These are phyloP conservation scores for Pocillopora verrucosa DNA, from an alignment of 64 coral and sea anemone species.

Conservation along the genomic window DNA sequence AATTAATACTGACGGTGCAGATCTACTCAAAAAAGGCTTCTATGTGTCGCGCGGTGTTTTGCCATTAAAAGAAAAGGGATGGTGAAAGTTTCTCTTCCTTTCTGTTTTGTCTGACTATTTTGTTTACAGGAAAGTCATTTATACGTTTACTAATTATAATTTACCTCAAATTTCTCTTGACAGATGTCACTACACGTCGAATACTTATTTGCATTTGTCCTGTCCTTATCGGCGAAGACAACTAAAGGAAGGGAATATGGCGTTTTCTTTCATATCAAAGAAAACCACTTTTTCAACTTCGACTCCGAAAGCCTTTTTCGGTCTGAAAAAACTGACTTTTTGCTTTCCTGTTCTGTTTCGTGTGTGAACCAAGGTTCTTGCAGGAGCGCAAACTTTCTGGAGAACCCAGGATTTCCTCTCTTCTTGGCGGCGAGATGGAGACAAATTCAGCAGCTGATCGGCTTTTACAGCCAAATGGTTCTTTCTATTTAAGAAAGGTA, in stretches of 20 bases:
- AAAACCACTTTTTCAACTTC: not conserved
- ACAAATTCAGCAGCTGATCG: not conserved
- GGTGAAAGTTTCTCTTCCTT: too few species aligned
- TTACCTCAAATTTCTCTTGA: not conserved
- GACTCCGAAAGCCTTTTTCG: not conserved
- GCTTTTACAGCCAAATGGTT: not conserved
- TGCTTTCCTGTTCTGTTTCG: not conserved
- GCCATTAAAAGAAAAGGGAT: too few species aligned
- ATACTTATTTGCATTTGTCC: not conserved
- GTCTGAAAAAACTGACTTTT: not conserved
- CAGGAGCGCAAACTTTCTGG: not conserved
- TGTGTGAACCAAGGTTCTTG: not conserved
- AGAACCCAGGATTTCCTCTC: not conserved
- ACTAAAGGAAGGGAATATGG: not conserved
- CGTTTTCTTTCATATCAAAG: not conserved
- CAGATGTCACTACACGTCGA: not conserved
- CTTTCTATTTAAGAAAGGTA: slow-evolving; percentile 15
- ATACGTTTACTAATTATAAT: not conserved
- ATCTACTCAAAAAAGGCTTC: too few species aligned
- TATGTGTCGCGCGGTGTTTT: too few species aligned
- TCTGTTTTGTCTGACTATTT: too few species aligned
- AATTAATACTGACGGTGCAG: too few species aligned
- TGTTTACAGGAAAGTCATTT: too few species aligned
- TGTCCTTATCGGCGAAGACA: not conserved
- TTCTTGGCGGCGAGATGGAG: not conserved